Evolutionary conservation across 2,113 vertebrate species (phyloP), one percentile per base, ranked within the genome.

Genomic region (Coturnix japonica): DNA sequence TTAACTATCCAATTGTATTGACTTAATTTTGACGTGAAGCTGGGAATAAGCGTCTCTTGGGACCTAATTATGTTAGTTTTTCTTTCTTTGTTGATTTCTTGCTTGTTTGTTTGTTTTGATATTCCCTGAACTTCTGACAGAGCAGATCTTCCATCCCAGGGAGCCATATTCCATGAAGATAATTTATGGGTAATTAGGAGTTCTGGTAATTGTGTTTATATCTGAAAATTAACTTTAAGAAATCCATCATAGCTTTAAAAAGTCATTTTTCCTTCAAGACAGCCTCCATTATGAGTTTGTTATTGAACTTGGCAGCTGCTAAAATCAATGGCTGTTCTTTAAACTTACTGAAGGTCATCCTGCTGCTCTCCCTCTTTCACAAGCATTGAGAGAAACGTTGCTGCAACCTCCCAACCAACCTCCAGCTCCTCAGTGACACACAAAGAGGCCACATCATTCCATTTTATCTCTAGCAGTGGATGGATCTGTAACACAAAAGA

Each of bases 1-100:
- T 96, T 90, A 95, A 89, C 78, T 73, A 79, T 94, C 94, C 84
- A 49, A 73, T 94, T 92, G 81, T 92, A 94, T 89, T 87, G 66
- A 89, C 71, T 91, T 94, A 69, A 93, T 95, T 90, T 92, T 81
- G 44, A 37, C 74, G 77, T 21, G 1, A 2, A 93, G 64, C 65
- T 82, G 74, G 71, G 71, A 96, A 89, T 83, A 82, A 60, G 25
- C 39, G 49, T 51, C 95, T 61, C 75, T 80, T 6, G 86, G 75
- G 94, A 92, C 43, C 57, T 85, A 85, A 95, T 96, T 95, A 90
- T 26, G 71, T 67, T 63, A 35, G 67, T 49, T 94, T 94, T 81
- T 26, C 56, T 80, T 65, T 70, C 60, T 85, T 86, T 89, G 83
- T 79, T 95, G 23, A 70, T 78, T 5, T 0, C 60, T 37, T 43